phyloP scores from a whole-genome alignment of 2,888 invertebrate species.

The Dendrolimus houi region DNA sequence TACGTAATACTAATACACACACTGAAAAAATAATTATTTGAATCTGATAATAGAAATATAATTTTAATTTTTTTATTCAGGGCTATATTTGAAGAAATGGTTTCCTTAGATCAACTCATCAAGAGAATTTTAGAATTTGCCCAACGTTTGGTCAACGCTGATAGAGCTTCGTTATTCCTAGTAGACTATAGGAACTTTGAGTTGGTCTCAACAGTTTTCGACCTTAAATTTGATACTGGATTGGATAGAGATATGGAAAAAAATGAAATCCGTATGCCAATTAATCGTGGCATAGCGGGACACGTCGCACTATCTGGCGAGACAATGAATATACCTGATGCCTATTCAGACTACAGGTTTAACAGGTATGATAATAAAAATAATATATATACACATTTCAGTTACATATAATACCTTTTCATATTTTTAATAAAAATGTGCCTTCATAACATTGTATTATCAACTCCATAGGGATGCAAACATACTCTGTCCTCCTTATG shows the following conservation, averaged over 20 bases:
- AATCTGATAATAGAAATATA: too few relatives aligned
- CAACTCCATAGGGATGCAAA: too few relatives aligned
- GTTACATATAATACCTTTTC: too few relatives aligned
- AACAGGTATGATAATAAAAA: conserved; percentile 68
- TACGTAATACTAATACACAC: too few relatives aligned
- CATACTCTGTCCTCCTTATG: too few relatives aligned
- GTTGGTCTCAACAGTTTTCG: conserved; percentile 89
- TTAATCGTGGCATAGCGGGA: conserved; percentile 88
- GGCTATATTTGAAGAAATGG: conserved; percentile 92
- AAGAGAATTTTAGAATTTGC: conserved; percentile 90
- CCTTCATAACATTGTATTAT: too few relatives aligned
- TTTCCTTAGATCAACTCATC: conserved; percentile 87
- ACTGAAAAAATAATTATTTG: too few relatives aligned
- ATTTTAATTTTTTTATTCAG: conserved; percentile 53
- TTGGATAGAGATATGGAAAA: conserved; percentile 40
- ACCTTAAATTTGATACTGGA: conserved; percentile 63
- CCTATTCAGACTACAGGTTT: conserved; percentile 86
- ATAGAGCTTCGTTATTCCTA: conserved; percentile 88
- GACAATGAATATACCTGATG: conserved; percentile 88
- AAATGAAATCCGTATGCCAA: conserved; percentile 81
- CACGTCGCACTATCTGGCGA: conserved; percentile 88
- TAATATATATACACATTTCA: conserved; percentile 61
- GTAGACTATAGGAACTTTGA: conserved; percentile 84
- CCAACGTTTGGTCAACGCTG: conserved; percentile 87
- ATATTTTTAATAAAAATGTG: too few relatives aligned